These are phyloP conservation scores for Tetramorium bicarinatum DNA, from an alignment of 2,888 invertebrate species.

Conservation along the genomic window DNA sequence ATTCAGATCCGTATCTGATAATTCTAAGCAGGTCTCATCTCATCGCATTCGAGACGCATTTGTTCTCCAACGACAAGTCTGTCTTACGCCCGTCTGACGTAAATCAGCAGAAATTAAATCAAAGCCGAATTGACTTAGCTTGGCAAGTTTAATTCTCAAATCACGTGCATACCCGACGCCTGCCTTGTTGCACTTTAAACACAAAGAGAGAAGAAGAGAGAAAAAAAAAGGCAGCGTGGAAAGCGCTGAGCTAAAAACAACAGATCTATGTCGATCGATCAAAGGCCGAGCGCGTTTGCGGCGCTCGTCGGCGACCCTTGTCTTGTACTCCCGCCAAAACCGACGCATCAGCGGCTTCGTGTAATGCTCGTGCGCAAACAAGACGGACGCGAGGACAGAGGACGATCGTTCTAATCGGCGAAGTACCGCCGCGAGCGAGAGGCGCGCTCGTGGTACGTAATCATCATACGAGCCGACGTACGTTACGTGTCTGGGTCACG, in stretches of 20 bases:
- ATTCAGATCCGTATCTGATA: not conserved
- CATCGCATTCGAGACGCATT: not conserved
- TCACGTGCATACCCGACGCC: not conserved
- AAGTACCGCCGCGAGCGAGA: constrained; percentile 36
- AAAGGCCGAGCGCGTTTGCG: not conserved
- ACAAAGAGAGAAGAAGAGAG: not conserved
- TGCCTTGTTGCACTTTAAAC: not conserved
- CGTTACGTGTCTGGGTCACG: constrained; percentile 24
- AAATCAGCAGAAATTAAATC: not conserved
- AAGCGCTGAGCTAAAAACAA: not conserved
- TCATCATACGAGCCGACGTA: constrained; percentile 32
- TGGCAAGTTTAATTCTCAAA: not conserved
- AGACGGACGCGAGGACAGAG: not conserved
- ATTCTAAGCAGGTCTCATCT: not conserved
- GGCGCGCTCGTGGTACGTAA: constrained; percentile 15
- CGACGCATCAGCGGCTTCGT: not conserved
- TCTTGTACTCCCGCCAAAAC: constrained; percentile 11
- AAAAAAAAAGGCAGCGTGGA: not conserved
- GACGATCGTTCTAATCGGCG: not conserved
- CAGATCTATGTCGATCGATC: constrained; percentile 18
- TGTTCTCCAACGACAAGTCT: not conserved
- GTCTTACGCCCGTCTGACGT: not conserved
- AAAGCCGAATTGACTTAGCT: not conserved
- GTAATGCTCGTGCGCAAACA: not conserved
- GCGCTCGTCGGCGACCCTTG: not conserved